Percentiles rank a stretch among this genome's conserved stretches.
Evolutionary conservation across 2,797 vertebrate species (phyloP).

Genomic region (Mormyrus proboscirostris): DNA sequence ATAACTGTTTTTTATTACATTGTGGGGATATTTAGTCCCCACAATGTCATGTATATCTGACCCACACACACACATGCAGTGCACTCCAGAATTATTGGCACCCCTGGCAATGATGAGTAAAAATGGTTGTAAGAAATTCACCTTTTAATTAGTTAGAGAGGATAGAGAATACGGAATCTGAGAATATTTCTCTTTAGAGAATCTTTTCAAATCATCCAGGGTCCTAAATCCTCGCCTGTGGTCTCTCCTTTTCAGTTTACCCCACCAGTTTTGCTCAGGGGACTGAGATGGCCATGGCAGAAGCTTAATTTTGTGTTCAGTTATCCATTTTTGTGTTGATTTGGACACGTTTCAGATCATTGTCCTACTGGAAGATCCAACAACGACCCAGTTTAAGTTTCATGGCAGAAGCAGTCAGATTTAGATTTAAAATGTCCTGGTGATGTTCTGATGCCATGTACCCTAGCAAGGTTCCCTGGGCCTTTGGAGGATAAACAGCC

Average conservation of each 20-base stretch:
- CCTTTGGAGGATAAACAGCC: too few species aligned
- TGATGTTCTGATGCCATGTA: not conserved
- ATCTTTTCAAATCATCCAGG: not conserved
- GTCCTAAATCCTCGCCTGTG: not conserved
- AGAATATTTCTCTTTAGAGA: not conserved
- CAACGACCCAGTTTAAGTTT: not conserved
- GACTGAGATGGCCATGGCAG: not conserved
- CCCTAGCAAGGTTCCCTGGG: too few species aligned
- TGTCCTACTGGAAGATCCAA: not conserved
- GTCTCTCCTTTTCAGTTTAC: not conserved
- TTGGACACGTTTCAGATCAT: not conserved
- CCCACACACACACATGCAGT: not conserved
- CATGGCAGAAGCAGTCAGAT: not conserved
- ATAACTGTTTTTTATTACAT: not conserved
- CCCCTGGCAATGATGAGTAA: not conserved
- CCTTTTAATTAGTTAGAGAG: not conserved
- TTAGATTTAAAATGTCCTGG: not conserved
- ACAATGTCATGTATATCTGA: not conserved
- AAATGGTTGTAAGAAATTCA: not conserved
- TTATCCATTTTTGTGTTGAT: not conserved
- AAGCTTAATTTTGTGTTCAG: not conserved
- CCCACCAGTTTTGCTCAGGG: not conserved
- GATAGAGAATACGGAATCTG: not conserved
- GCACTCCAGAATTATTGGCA: not conserved
- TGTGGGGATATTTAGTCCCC: not conserved